Evolutionary conservation across 2,113 vertebrate genomes (phyloP).

Genomic region (Brachypodius melanocephalos): DNA sequence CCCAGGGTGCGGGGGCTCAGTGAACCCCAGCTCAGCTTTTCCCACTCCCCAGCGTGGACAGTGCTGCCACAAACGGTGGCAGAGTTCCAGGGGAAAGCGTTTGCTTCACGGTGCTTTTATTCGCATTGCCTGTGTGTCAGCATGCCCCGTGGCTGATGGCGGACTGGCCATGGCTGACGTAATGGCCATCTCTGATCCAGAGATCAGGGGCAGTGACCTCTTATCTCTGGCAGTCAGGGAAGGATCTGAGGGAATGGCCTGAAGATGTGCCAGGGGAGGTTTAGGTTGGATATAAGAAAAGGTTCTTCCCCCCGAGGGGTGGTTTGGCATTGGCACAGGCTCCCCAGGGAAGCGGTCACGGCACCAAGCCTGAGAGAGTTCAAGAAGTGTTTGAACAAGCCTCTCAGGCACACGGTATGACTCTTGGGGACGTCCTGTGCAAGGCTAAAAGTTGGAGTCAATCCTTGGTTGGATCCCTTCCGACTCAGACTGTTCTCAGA

Average conservation of each 20-base stretch:
- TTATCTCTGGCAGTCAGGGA: neutral
- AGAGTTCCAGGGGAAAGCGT: neutral
- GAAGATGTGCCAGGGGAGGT: neutral
- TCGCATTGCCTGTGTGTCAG: rapidly evolving
- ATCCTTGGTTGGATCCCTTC: neutral
- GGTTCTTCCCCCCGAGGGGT: neutral
- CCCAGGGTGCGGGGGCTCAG: rapidly evolving
- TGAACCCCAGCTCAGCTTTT: neutral
- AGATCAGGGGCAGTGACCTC: neutral
- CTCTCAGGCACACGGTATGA: rapidly evolving
- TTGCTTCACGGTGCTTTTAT: neutral
- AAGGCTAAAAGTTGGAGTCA: neutral
- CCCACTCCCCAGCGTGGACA: neutral
- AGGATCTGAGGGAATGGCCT: neutral
- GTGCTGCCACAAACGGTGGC: neutral
- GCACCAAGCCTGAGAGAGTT: neutral
- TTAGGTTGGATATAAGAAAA: neutral
- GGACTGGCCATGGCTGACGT: neutral
- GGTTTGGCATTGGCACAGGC: rapidly evolving
- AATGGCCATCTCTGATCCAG: neutral
- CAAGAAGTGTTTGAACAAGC: neutral
- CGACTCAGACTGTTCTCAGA: neutral
- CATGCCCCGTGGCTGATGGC: rapidly evolving
- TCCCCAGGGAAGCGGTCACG: rapidly evolving
- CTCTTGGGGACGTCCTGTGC: neutral